Percentiles rank a stretch among this genome's conserved stretches.
These are phyloP conservation scores for Lagodon rhomboides DNA, from an alignment of 2,797 vertebrate genomes.

Conservation along the genomic window DNA sequence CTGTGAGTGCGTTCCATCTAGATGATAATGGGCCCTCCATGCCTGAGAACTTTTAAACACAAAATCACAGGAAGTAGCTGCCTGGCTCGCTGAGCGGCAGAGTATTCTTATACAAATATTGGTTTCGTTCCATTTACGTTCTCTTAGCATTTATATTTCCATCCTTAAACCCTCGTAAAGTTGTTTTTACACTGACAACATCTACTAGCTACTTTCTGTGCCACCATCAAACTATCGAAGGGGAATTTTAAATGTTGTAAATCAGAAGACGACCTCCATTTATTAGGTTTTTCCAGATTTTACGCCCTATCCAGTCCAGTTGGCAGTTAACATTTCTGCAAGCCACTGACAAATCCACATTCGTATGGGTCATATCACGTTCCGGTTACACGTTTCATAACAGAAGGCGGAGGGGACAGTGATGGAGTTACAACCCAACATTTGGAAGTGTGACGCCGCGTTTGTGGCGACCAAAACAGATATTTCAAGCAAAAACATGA, in stretches of 20 bases:
- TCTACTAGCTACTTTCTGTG: neutral
- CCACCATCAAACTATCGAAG: neutral
- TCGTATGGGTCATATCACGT: too few species aligned
- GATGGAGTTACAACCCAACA: too few species aligned
- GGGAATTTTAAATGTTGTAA: neutral
- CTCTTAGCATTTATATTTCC: neutral
- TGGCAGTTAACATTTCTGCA: too few species aligned
- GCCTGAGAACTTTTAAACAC: slow-evolving; percentile 26
- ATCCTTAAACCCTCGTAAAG: neutral
- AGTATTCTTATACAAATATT: slow-evolving; percentile 32
- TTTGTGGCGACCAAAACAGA: too few species aligned
- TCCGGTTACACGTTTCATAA: too few species aligned
- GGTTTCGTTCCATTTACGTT: slow-evolving; percentile 19
- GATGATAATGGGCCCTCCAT: slow-evolving; percentile 31
- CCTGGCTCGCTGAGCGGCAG: slow-evolving; percentile 11
- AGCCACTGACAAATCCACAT: too few species aligned
- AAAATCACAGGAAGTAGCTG: slow-evolving; percentile 19
- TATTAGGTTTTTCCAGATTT: too few species aligned
- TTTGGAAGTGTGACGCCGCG: too few species aligned
- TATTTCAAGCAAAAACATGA: too few species aligned
- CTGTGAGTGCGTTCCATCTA: slow-evolving; percentile 26
- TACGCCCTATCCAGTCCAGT: too few species aligned
- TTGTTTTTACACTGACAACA: neutral
- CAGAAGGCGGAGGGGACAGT: too few species aligned
- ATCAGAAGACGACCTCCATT: too few species aligned